A percentile compares a stretch with the other conserved stretches of the same genome.
phyloP scores from a whole-genome alignment of 1,140 invertebrate genomes.

The Atta colombica region DNA sequence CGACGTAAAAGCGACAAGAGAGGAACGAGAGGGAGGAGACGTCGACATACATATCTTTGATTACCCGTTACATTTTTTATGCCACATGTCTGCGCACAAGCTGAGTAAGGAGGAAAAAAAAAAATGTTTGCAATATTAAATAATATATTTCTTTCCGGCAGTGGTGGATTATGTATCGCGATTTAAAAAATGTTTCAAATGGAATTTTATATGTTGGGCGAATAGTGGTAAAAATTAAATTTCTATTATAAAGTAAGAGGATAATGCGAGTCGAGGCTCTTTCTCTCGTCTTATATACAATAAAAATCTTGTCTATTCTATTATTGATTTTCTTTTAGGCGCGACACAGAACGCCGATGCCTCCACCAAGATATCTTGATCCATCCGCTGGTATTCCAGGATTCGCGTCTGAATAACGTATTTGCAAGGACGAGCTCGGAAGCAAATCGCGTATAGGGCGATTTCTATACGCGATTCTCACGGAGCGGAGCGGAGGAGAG shows the following conservation, averaged over 20 bases:
- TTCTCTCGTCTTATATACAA: not conserved
- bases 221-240: slow-evolving; percentile 9
- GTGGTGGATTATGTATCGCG: not conserved
- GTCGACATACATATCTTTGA: slow-evolving; percentile 48
- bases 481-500: not conserved
- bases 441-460: slow-evolving; percentile 41
- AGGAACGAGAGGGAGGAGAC: slow-evolving; percentile 12
- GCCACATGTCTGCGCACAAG: not conserved
- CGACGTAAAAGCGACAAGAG: slow-evolving; percentile 24
- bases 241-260: not conserved
- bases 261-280: not conserved
- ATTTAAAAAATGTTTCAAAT: not conserved
- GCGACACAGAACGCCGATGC: slow-evolving; percentile 12
- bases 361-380: slow-evolving; percentile 41
- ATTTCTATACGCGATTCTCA: not conserved
- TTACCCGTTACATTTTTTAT: slow-evolving; percentile 55
- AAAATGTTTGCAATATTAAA: slow-evolving; percentile 41
- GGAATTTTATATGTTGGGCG: not conserved
- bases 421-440: slow-evolving; percentile 36
- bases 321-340: slow-evolving; percentile 33
- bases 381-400: slow-evolving; percentile 20
- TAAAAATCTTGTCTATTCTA: not conserved
- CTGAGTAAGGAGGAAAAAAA: not conserved
- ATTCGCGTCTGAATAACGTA: slow-evolving; percentile 58
- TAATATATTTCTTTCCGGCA: slow-evolving; percentile 7